Percentiles rank a stretch among this genome's conserved stretches.
Conservation (phyloP, 1,140 invertebrate species). For the Drosophila punjabiensis region DNA sequence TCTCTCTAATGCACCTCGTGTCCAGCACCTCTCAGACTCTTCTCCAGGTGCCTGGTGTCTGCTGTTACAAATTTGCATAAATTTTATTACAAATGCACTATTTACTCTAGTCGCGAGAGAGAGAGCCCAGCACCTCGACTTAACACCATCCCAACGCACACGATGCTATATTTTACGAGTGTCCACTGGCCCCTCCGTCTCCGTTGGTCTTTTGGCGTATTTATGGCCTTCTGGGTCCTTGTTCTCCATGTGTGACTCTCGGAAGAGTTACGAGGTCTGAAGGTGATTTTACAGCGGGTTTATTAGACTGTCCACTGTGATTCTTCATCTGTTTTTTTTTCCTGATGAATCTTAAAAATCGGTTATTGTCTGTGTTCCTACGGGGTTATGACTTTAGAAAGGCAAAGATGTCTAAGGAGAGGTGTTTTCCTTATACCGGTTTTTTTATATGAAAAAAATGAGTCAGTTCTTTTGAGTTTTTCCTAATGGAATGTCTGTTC, state of each 20-base stretch:
- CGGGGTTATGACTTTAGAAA: constrained; percentile 28
- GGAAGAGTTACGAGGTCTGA: constrained; percentile 28
- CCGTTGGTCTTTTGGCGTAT: constrained; percentile 19
- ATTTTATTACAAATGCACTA: constrained; percentile 58
- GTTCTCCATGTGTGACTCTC: constrained; percentile 14
- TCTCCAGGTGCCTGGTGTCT: constrained; percentile 12
- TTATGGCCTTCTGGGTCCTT: constrained; percentile 31
- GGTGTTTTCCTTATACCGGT: too few species aligned
- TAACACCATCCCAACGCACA: constrained; percentile 35
- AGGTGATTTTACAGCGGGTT: neutral
- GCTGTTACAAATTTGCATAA: constrained; percentile 57
- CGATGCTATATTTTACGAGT: constrained; percentile 46
- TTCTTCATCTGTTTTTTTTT: neutral
- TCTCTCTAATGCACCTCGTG: constrained; percentile 10
- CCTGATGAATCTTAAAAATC: neutral
- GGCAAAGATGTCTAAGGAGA: neutral
- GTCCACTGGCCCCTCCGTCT: neutral
- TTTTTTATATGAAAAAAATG: neutral
- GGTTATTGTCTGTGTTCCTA: neutral
- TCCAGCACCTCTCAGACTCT: neutral
- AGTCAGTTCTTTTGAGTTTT: neutral
- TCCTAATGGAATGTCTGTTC: neutral
- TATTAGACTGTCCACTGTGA: constrained; percentile 2
- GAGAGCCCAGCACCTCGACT: constrained; percentile 29
- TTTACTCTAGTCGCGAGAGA: constrained; percentile 21